These are phyloP conservation scores for Cyrtonyx montezumae DNA, from an alignment of 2,113 vertebrate species.

Conservation along the genomic window DNA sequence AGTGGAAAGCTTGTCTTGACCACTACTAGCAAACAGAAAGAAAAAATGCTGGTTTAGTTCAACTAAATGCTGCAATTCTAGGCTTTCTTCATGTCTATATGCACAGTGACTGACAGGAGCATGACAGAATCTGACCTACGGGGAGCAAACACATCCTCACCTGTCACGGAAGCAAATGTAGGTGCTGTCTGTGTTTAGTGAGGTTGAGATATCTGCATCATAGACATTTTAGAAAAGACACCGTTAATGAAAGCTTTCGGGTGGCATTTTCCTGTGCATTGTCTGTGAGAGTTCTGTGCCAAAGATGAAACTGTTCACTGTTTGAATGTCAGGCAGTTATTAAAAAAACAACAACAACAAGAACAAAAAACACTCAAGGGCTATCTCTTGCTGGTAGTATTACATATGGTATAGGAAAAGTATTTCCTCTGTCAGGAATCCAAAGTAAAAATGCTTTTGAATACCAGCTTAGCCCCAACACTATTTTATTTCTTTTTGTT, in stretches of 20 bases:
- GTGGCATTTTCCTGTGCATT: background rate
- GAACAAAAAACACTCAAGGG: background rate
- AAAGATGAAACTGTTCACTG: background rate
- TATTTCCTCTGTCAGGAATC: background rate
- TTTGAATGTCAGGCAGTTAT: background rate
- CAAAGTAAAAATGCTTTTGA: background rate
- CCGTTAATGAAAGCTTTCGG: slow-evolving; percentile 2
- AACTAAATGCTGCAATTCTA: background rate
- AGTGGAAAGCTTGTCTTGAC: background rate
- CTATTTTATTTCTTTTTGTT: background rate
- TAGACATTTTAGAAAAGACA: slow-evolving; percentile 22
- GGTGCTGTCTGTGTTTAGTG: background rate
- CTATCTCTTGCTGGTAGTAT: background rate
- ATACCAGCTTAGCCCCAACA: background rate
- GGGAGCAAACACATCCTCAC: slow-evolving; percentile 58
- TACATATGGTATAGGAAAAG: background rate
- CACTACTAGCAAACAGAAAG: background rate
- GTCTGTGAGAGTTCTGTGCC: background rate
- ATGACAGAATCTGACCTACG: slow-evolving; percentile 20
- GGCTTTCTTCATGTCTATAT: background rate
- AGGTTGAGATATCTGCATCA: background rate
- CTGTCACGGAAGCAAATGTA: background rate
- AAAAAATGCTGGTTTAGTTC: background rate
- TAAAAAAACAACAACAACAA: too few species aligned
- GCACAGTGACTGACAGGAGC: background rate